Evolutionary conservation across 2,113 vertebrate species (phyloP).

Genomic region (Cygnus atratus): DNA sequence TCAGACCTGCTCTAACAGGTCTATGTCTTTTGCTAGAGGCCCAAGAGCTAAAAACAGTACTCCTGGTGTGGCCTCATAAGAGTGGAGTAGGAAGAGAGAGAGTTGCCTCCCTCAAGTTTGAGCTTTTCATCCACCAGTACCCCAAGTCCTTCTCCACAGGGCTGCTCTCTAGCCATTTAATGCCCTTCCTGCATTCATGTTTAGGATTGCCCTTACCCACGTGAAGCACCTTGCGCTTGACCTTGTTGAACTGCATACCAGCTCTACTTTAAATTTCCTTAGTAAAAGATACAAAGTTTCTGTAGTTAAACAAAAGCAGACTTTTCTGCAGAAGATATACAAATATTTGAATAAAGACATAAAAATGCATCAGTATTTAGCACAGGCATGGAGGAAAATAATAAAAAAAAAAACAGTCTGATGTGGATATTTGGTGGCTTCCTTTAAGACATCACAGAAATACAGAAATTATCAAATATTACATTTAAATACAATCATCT

Average conservation of each 20-base stretch:
- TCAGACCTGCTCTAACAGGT: not conserved
- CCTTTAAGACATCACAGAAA: too few relatives aligned
- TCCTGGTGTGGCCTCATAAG: not conserved
- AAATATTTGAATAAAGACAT: not conserved
- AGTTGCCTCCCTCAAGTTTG: too few relatives aligned
- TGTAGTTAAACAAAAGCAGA: not conserved
- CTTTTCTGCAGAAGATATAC: not conserved
- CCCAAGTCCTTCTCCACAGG: not conserved
- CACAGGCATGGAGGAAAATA: not conserved
- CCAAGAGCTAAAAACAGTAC: not conserved
- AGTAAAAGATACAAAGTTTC: not conserved
- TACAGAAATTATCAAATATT: too few relatives aligned
- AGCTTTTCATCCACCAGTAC: not conserved
- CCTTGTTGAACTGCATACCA: not conserved
- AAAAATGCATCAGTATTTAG: not conserved
- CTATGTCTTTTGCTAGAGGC: not conserved
- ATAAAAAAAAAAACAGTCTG: not conserved
- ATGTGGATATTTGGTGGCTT: not conserved
- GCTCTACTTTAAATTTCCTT: not conserved
- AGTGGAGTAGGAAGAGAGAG: not conserved
- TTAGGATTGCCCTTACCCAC: not conserved
- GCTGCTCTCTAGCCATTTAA: not conserved
- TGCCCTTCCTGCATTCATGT: not conserved
- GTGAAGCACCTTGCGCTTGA: not conserved
- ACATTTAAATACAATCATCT: too few relatives aligned